Base-by-base conservation (phyloP, 2,888 invertebrate species). In the Lymantria dispar region DNA sequence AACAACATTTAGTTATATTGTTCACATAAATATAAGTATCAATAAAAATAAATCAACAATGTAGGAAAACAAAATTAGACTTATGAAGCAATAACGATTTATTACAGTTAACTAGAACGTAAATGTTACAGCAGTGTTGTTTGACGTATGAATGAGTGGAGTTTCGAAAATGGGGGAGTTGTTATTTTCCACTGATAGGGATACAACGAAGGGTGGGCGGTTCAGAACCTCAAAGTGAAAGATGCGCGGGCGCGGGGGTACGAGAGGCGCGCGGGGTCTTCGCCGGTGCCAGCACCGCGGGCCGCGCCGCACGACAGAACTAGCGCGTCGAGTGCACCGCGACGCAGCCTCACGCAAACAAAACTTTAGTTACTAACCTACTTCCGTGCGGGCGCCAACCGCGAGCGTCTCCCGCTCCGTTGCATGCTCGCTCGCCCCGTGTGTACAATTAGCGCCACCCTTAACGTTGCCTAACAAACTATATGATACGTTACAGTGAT, bases 351-450 rank as follows among this genome's bases (percentile, higher is more conserved):
- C 91, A 88, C 90, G 87, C 90, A 87, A 91, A 91, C 90, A 88
- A 91, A 90, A 90, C 87, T 91, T 91, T 91, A 91, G 91, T 91
- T 87, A 87, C 76, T 90, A 91, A 91, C 91, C 91, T 90, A 91
- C 91, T 90, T 91, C 91, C 90, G 91, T 83, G 87, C 90, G 89
- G 83, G 89, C 85, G 87, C 88, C 88, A 85, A 84, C 84, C 79
- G 86, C 83, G 78, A 77, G 77, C 80, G 78, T 70, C 79, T 78
- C 76, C 65, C 75, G 77, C 75, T 74, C 69, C 64, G 68, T 58
- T 63, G 70, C 70, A 64, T 74, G 79, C 75, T 73, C 70, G 72
- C 70, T 57, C 70, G 63, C 65, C 62, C 58, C 51, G 60, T 62
- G 64, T 61, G 64, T 58, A 60, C 61, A 68, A 59, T 59, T 33